Conservation (phyloP, 2,888 invertebrate species). For the Kryphioiulus occultus region DNA sequence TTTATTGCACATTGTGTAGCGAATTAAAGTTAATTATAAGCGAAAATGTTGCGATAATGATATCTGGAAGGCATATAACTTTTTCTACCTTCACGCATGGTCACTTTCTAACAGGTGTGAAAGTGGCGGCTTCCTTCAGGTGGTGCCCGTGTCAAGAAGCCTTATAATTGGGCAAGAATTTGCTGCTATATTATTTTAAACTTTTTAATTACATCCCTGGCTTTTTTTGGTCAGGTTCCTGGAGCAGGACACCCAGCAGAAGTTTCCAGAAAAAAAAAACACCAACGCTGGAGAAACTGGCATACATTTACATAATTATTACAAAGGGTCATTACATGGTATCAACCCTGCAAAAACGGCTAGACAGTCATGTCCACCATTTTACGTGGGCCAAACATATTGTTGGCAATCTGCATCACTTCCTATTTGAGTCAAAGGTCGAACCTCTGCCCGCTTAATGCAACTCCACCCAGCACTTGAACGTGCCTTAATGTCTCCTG, state of each 20-base stretch:
- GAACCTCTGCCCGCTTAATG: neutral
- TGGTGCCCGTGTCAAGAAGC: neutral
- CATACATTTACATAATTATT: neutral
- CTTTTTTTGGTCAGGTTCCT: neutral
- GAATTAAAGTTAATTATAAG: slow-evolving; percentile 12
- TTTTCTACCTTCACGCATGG: slow-evolving; percentile 11
- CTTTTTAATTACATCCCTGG: slow-evolving; percentile 2
- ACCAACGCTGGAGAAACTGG: neutral
- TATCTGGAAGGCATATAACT: neutral
- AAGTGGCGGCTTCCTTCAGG: slow-evolving; percentile 24
- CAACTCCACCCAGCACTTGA: neutral
- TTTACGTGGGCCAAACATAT: neutral
- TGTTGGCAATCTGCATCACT: neutral
- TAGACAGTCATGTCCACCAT: neutral
- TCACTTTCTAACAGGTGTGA: neutral
- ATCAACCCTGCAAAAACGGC: neutral
- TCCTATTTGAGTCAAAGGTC: neutral
- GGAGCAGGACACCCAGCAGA: neutral
- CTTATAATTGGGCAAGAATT: neutral
- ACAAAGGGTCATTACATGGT: neutral
- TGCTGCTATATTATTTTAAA: neutral
- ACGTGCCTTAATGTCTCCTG: neutral
- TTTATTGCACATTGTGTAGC: neutral
- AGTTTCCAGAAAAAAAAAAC: neutral
- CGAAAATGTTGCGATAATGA: neutral